Evolutionary conservation across 2,797 vertebrate species (phyloP).

Genomic region (Tangara arthus): DNA sequence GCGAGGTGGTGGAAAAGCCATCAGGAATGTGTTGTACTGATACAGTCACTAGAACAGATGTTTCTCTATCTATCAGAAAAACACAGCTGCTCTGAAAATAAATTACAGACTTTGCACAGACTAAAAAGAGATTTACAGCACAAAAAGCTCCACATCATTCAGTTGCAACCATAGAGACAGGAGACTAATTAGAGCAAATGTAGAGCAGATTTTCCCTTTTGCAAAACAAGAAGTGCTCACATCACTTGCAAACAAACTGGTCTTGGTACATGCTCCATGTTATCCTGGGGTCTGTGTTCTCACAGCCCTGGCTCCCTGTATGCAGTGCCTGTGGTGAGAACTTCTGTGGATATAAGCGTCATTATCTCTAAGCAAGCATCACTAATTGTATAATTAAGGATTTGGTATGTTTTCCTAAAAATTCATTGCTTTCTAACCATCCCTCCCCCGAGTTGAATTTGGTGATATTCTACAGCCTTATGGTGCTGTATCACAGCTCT

Average conservation of each 20-base stretch:
- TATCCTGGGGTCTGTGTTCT: background rate
- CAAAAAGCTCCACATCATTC: background rate
- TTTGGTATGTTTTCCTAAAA: background rate
- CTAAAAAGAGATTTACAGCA: constrained; percentile 21
- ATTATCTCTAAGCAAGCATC: background rate
- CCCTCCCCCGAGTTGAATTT: background rate
- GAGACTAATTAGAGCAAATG: constrained; percentile 43
- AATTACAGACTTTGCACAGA: constrained; percentile 9
- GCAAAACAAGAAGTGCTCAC: background rate
- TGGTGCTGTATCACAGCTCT: background rate
- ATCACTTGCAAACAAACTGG: background rate
- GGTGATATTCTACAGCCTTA: background rate
- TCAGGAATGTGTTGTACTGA: background rate
- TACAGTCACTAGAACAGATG: constrained; percentile 25
- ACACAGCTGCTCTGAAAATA: constrained; percentile 47
- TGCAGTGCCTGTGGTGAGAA: background rate
- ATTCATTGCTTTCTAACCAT: background rate
- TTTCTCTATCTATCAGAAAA: background rate
- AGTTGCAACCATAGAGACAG: constrained; percentile 17
- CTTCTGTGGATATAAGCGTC: background rate
- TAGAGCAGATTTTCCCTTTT: constrained; percentile 18
- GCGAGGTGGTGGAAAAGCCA: background rate
- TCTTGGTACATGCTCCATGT: background rate
- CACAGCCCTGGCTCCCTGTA: background rate
- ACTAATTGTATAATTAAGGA: background rate